Conservation (phyloP, 23 tunicate species). For the Ciona savignyi region DNA sequence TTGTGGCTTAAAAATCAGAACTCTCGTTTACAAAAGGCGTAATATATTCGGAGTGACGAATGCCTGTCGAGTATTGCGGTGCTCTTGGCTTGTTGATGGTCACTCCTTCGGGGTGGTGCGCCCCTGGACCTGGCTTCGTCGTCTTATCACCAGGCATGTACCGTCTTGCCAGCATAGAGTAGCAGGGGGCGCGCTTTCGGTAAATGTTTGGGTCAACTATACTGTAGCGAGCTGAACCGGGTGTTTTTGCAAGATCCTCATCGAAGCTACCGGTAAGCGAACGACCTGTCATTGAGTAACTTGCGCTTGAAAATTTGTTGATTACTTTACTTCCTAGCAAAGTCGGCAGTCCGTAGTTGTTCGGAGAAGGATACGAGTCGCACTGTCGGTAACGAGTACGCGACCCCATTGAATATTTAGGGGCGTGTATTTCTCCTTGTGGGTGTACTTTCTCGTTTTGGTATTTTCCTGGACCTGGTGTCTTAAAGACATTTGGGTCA, state of each 20-base stretch:
- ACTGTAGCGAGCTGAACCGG: slow-evolving; percentile 73
- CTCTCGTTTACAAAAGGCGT: slow-evolving; percentile 85
- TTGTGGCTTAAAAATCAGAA: too few relatives aligned
- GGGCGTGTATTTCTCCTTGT: slow-evolving; percentile 39
- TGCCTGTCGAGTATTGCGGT: slow-evolving; percentile 41
- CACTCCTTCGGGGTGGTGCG: slow-evolving; percentile 45
- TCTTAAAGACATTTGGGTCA: slow-evolving; percentile 51
- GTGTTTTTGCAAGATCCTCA: slow-evolving; percentile 71
- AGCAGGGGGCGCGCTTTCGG: slow-evolving; percentile 44
- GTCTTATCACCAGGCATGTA: slow-evolving; percentile 81
- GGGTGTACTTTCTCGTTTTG: slow-evolving; percentile 38
- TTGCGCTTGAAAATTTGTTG: slow-evolving; percentile 35
- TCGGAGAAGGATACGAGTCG: slow-evolving; percentile 52
- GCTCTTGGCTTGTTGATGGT: slow-evolving; percentile 16
- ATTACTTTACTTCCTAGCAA: slow-evolving; percentile 27
- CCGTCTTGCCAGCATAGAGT: slow-evolving; percentile 45
- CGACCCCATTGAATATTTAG: slow-evolving; percentile 46
- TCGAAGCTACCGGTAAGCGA: slow-evolving; percentile 29
- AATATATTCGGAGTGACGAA: slow-evolving; percentile 84
- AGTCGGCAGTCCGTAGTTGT: slow-evolving; percentile 33
- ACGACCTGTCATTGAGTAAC: slow-evolving; percentile 37
- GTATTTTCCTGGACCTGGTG: slow-evolving; percentile 73
- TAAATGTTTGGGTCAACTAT: slow-evolving; percentile 19
- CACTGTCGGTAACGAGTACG: slow-evolving; percentile 35
- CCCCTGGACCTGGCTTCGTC: slow-evolving; percentile 82